Base-by-base conservation (phyloP, 2,113 vertebrate species). In the Cacatua alba region DNA sequence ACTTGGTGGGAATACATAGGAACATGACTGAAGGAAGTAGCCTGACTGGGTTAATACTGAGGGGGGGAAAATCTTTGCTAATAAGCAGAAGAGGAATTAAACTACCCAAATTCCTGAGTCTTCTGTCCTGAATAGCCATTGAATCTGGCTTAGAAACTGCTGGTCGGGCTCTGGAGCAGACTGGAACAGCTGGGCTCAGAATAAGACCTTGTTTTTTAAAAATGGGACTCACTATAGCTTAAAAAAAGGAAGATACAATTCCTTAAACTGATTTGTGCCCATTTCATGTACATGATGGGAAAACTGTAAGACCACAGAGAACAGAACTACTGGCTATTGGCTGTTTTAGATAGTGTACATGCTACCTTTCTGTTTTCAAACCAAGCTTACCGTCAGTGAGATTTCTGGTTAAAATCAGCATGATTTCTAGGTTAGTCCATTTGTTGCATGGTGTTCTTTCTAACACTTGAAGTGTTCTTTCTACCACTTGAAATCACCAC, bases 61-160 rank as follows among this genome's bases (percentile, higher is more conserved):
- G 7, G 4, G 21, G 5, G 3, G 7, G 1, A 3, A 17, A 7
- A 33, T 3, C 35, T 48, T 60, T 48, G 15, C 35, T 77, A 44
- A 11, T 24, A 62, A 88, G 11, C 17, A 86, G 64, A 53, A 74
- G 48, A 19, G 24, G 74, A 67, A 7, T 82, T 82, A 37, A 93
- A 87, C 20, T 63, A 13, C 24, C 19, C 46, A 48, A 13, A 70
- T 70, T 82, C 17, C 37, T 64, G 48, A 64, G 31, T 11, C 20
- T 67, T 88, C 49, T 90, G 20, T 71, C 28, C 48, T 83, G 29
- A 80, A 31, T 2, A 69, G 10, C 21, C 18, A 41, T 67, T 2
- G 2, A 55, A 41, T 57, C 20, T 65, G 60, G 49, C n/a, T 79
- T 14, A 26, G 68, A 70, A 48, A 24, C 31, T 55, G 4, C 43